A percentile compares a stretch with the other conserved stretches of the same genome.
phyloP scores from a whole-genome alignment of 2,113 vertebrate species.

The Neolamprologus devosi region DNA sequence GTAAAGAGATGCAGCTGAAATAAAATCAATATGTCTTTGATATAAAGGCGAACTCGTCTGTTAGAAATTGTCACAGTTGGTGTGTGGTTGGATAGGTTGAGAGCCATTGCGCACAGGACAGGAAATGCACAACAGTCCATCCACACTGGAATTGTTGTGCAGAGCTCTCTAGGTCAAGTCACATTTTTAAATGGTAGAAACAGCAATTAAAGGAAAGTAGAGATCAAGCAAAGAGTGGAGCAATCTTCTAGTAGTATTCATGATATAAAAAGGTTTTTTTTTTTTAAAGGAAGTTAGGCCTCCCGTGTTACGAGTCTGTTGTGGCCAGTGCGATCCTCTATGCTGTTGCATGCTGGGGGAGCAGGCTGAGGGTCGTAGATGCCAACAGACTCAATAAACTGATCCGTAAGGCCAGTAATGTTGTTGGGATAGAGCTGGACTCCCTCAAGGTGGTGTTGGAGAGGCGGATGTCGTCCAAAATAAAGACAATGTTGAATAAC shows the following conservation, averaged over 20 bases:
- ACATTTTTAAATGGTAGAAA: neutral
- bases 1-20: neutral
- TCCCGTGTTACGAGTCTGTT: neutral
- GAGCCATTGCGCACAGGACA: neutral
- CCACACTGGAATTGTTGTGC: neutral
- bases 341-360: too few relatives aligned
- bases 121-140: neutral
- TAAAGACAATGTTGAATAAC: too few relatives aligned
- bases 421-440: too few relatives aligned
- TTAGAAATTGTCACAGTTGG: neutral
- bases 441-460: too few relatives aligned
- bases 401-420: too few relatives aligned
- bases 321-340: too few relatives aligned
- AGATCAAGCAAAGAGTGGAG: neutral
- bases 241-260: neutral
- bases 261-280: neutral
- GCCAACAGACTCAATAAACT: too few relatives aligned
- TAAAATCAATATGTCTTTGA: neutral
- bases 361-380: too few relatives aligned
- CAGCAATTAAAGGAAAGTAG: neutral
- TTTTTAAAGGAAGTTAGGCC: accelerated
- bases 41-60: neutral
- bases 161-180: neutral
- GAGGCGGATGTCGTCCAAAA: too few relatives aligned
- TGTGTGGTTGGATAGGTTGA: neutral